Percentiles rank a stretch among this genome's conserved stretches.
These are phyloP conservation scores for Zaprionus lachaisei DNA, from an alignment of 1,140 invertebrate genomes.

Conservation along the genomic window DNA sequence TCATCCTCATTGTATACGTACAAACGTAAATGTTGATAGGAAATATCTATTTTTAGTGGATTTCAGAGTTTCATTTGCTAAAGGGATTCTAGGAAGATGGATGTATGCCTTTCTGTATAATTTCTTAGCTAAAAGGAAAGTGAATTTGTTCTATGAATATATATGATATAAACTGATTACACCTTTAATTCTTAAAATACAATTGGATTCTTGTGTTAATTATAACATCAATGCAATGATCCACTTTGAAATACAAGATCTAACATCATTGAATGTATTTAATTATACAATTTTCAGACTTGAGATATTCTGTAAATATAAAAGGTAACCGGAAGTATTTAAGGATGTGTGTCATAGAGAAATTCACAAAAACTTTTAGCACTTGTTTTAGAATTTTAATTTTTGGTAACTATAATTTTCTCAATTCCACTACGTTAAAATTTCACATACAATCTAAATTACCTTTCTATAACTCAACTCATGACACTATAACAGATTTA, in stretches of 20 bases:
- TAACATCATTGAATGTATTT: neutral
- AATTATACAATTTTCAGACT: neutral
- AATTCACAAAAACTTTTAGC: neutral
- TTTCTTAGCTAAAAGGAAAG: neutral
- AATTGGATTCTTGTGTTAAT: neutral
- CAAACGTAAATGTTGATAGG: neutral
- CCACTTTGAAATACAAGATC: neutral
- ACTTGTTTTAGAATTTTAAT: neutral
- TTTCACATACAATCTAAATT: too few species aligned
- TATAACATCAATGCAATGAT: neutral
- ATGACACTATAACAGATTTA: neutral
- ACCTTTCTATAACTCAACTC: too few species aligned
- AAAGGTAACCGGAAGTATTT: neutral
- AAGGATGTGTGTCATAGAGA: neutral
- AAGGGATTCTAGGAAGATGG: slow-evolving; percentile 8
- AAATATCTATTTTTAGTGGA: slow-evolving; percentile 14
- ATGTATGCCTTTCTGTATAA: neutral
- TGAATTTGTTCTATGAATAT: neutral
- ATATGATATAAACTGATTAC: neutral
- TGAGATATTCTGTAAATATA: neutral
- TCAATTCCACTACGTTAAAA: too few species aligned
- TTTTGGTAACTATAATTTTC: too few species aligned
- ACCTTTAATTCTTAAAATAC: neutral
- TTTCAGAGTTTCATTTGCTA: neutral
- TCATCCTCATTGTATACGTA: neutral